These are phyloP conservation scores for Tor tambroides DNA, from an alignment of 2,113 vertebrate genomes.

Conservation along the genomic window DNA sequence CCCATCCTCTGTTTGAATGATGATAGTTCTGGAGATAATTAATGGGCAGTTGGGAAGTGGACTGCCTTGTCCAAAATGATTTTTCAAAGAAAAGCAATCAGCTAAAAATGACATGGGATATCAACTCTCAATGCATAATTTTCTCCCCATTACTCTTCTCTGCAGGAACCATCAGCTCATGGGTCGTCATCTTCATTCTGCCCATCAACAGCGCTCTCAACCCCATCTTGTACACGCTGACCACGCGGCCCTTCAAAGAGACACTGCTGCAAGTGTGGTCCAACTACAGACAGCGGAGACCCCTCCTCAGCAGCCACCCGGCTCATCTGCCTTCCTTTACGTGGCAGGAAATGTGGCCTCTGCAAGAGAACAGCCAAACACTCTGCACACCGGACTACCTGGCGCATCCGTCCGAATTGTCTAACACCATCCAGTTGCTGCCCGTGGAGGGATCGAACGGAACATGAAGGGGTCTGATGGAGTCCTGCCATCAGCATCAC, in stretches of 20 bases:
- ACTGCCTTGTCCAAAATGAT: background rate
- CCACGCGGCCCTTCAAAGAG: slow-evolving; percentile 96
- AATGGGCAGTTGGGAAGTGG: background rate
- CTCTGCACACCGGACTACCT: slow-evolving; percentile 71
- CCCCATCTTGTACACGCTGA: slow-evolving; percentile 96
- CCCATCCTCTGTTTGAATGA: background rate
- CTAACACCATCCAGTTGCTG: slow-evolving; percentile 60
- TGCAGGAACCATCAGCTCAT: slow-evolving; percentile 92
- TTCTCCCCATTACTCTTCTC: background rate
- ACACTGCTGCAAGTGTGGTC: slow-evolving; percentile 91
- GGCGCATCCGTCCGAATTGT: slow-evolving; percentile 70
- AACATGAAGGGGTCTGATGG: background rate
- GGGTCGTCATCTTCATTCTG: slow-evolving; percentile 97
- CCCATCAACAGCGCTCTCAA: slow-evolving; percentile 98
- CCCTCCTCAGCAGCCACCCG: slow-evolving; percentile 75
- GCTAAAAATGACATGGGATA: background rate
- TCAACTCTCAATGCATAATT: background rate
- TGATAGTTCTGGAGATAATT: background rate
- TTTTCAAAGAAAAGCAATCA: slow-evolving; percentile 3
- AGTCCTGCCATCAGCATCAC: background rate
- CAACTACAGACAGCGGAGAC: slow-evolving; percentile 86
- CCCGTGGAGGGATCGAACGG: slow-evolving; percentile 57
- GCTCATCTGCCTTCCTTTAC: slow-evolving; percentile 82
- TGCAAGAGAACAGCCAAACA: slow-evolving; percentile 77
- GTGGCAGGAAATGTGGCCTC: slow-evolving; percentile 92